A percentile compares a stretch with the other conserved stretches of the same genome.
Evolutionary conservation across 2,888 invertebrate species (phyloP).

Genomic region (Yponomeuta evonymella): DNA sequence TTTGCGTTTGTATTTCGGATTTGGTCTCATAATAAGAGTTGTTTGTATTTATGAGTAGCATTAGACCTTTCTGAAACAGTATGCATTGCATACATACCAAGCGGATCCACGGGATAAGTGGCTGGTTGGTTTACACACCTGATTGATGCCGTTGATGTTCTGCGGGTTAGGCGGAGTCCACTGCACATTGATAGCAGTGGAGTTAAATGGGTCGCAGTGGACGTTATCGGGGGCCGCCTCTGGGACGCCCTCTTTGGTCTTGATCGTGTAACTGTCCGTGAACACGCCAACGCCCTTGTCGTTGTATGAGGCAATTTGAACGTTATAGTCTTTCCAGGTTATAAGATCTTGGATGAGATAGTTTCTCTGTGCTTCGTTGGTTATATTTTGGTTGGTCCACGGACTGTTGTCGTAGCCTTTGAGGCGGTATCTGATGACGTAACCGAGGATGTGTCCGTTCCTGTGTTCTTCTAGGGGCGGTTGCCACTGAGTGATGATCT

Average conservation of each 20-base stretch:
- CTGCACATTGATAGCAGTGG: slow-evolving; percentile 87
- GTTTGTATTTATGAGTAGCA: too few species aligned
- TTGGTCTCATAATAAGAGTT: too few species aligned
- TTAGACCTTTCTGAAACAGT: too few species aligned
- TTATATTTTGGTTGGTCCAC: slow-evolving; percentile 94
- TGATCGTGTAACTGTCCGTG: slow-evolving; percentile 92
- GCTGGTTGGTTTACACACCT: slow-evolving; percentile 61
- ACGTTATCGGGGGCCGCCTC: slow-evolving; percentile 93
- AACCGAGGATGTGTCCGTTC: slow-evolving; percentile 96
- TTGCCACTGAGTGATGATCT: slow-evolving; percentile 98
- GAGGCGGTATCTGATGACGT: slow-evolving; percentile 92
- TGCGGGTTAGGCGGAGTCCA: slow-evolving; percentile 99
- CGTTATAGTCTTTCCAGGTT: slow-evolving; percentile 97
- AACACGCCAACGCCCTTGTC: slow-evolving; percentile 96
- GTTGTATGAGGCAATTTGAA: slow-evolving; percentile 98
- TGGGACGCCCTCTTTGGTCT: slow-evolving; percentile 97
- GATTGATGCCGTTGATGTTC: slow-evolving; percentile 98
- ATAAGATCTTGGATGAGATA: slow-evolving; percentile 94
- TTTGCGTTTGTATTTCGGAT: too few species aligned
- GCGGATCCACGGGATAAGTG: too few species aligned
- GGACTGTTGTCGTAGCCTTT: slow-evolving; percentile 94
- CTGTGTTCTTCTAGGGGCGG: slow-evolving; percentile 95
- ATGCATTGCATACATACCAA: too few species aligned
- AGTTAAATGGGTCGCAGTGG: slow-evolving; percentile 86
- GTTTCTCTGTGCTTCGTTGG: slow-evolving; percentile 93